Evolutionary conservation across 2,797 vertebrate species (phyloP).

Genomic region (Semotilus atromaculatus): DNA sequence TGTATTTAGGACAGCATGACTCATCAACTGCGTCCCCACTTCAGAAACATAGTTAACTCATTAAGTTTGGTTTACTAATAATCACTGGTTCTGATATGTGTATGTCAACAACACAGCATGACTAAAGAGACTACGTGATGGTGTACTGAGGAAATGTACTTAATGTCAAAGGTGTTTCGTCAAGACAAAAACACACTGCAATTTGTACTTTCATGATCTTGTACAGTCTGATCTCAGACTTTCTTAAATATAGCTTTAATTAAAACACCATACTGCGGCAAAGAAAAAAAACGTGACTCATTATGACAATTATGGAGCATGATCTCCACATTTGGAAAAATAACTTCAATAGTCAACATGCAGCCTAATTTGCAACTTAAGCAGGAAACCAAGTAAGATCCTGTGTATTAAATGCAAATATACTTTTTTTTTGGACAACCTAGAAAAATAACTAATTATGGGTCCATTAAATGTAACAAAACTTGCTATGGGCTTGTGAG

Average conservation of each 20-base stretch:
- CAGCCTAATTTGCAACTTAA: constrained; percentile 20
- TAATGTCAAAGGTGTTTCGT: not conserved
- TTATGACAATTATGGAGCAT: not conserved
- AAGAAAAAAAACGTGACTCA: constrained; percentile 1
- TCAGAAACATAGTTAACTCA: not conserved
- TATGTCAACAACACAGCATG: not conserved
- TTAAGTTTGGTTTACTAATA: not conserved
- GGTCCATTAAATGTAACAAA: not conserved
- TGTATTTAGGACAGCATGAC: not conserved
- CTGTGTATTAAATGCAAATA: not conserved
- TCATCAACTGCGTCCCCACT: not conserved
- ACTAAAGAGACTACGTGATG: not conserved
- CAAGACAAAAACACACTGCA: not conserved
- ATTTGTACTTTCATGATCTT: not conserved
- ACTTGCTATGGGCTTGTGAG: not conserved
- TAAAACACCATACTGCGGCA: constrained; percentile 15
- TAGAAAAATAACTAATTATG: not conserved
- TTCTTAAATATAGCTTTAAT: constrained; percentile 18
- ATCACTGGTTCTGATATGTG: not conserved
- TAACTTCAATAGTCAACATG: constrained; percentile 11
- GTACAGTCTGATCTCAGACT: not conserved
- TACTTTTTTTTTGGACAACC: not conserved
- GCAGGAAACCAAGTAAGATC: not conserved
- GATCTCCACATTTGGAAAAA: constrained; percentile 17
- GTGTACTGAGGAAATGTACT: not conserved